Percentiles rank a stretch among this genome's conserved stretches.
These are phyloP conservation scores for Acromyrmex echinatior DNA, from an alignment of 1,140 invertebrate species.

Conservation along the genomic window DNA sequence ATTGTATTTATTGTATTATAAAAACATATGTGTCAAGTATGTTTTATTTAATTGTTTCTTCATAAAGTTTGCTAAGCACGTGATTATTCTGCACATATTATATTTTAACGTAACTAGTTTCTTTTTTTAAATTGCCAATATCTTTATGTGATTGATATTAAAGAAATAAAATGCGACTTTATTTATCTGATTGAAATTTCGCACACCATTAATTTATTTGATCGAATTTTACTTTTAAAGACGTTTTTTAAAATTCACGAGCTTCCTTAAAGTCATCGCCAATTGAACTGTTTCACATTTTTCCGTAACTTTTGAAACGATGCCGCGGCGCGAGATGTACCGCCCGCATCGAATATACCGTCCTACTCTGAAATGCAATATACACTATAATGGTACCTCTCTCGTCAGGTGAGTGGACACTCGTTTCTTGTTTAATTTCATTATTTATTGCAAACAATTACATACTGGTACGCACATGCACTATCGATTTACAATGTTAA, in stretches of 20 bases:
- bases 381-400: constrained; percentile 75
- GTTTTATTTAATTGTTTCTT: not conserved
- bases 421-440: constrained; percentile 61
- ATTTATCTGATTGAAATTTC: not conserved
- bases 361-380: constrained; percentile 78
- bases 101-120: not conserved
- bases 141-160: not conserved
- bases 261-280: constrained; percentile 38
- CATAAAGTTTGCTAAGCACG: not conserved
- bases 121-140: not conserved
- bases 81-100: not conserved
- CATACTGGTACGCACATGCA: constrained; percentile 7
- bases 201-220: not conserved
- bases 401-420: constrained; percentile 72
- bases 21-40: not conserved
- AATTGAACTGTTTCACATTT: constrained; percentile 66
- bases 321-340: constrained; percentile 62
- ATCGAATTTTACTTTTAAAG: not conserved
- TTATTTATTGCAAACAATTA: constrained; percentile 48
- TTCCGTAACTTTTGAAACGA: constrained; percentile 75
- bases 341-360: constrained; percentile 72
- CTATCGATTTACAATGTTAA: not conserved
- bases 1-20: not conserved
- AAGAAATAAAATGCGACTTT: not conserved
- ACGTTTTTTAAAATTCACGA: constrained; percentile 40